phyloP scores from a whole-genome alignment of 2,888 invertebrate species.

The Lycaena phlaeas region DNA sequence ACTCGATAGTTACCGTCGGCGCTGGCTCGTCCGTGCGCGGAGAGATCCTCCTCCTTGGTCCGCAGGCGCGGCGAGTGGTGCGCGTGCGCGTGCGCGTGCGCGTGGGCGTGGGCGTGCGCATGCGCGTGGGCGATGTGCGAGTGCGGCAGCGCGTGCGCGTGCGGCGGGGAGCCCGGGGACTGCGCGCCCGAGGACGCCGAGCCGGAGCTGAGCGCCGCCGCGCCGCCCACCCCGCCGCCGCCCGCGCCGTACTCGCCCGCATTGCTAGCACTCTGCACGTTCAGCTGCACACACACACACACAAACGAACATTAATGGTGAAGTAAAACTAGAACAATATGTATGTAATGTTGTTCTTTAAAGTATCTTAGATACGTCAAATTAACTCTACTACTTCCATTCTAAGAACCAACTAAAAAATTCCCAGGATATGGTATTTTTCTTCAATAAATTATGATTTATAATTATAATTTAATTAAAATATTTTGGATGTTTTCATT shows the following conservation, averaged over 20 bases:
- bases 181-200: constrained; percentile 60
- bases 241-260: constrained; percentile 30
- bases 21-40: constrained; percentile 74
- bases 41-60: constrained; percentile 77
- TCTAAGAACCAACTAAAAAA: too few species aligned
- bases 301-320: too few species aligned
- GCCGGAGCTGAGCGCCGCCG: constrained; percentile 48
- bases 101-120: constrained; percentile 31
- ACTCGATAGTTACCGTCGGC: constrained; percentile 64
- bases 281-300: constrained; percentile 37
- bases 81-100: constrained; percentile 34
- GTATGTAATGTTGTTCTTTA: too few species aligned
- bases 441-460: too few species aligned
- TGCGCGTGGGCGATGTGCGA: constrained; percentile 31
- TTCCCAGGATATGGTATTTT: too few species aligned
- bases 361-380: too few species aligned
- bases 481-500: too few species aligned
- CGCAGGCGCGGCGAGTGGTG: constrained; percentile 49
- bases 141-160: constrained; percentile 27
- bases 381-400: too few species aligned
- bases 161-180: constrained; percentile 47
- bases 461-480: too few species aligned
- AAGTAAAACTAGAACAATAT: too few species aligned
- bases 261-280: constrained; percentile 51
- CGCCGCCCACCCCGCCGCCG: too few species aligned